Evolutionary conservation across 2,797 vertebrate genomes (phyloP), one percentile per base, ranked within the genome.

Genomic region (Gouania willdenowi): DNA sequence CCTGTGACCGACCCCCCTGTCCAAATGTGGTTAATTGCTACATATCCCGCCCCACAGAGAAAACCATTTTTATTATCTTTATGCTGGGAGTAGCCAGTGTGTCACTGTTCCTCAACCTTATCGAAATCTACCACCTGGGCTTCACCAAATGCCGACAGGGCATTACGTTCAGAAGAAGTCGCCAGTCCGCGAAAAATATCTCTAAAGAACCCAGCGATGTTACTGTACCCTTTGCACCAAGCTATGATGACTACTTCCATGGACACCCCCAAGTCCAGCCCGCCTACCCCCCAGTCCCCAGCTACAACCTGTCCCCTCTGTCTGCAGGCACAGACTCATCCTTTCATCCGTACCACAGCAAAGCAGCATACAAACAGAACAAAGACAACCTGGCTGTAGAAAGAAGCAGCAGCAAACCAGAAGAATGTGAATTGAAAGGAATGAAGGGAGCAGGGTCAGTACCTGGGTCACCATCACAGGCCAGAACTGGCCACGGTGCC

Each of bases 21-120:
- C 90, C 90, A 31, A 93, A 93, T 44, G 77, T 81, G 0, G 92
- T 93, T 1, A 92, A 93, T 82, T 93, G 92, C 81, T 93, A 92
- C 71, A 91, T 93, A 50, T 92, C 92, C 16, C 88, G 89, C 2
- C 91, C 92, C 39, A 93, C 92, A 0, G 92, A 95, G 79, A 95
- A 93, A 72, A 94, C 91, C 24, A 89, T 93, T 54, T 94, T 94
- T 61, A 92, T 93, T 47, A 74, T 94, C 43, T 94, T 94, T 61
- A 93, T 93, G 92, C 77, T 93, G 28, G 90, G 75, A 6, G 91
- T 91, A 44, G 89, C 92, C 17, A 88, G 90, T 0, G 36, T 92
- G 44, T 94, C 93, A 4, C 77, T 95, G 51, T 32, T 92, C 10
- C 91, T 95, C 21, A 92, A 92, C 66, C 73, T 93, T 40, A 57